Conservation (phyloP, 2,797 vertebrate species). For the Acanthiza pusilla region DNA sequence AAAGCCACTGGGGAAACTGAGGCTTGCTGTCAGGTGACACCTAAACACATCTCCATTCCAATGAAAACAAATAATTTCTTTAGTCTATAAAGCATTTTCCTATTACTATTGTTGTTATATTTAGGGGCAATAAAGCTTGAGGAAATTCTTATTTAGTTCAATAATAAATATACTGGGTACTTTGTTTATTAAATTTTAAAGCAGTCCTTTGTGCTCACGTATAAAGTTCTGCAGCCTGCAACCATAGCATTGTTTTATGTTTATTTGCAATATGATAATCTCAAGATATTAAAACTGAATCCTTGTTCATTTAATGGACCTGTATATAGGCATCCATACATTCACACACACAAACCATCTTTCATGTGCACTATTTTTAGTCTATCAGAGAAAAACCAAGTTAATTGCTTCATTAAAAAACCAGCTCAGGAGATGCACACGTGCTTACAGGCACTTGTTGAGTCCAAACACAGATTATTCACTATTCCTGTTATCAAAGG, state of each 20-base stretch:
- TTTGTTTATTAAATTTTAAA: neutral
- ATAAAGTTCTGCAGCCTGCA: neutral
- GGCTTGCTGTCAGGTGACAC: neutral
- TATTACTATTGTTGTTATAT: neutral
- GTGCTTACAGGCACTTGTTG: neutral
- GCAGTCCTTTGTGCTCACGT: neutral
- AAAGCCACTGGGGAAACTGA: neutral
- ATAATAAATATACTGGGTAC: neutral
- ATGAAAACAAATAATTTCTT: neutral
- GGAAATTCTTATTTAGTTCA: neutral
- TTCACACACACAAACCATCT: neutral
- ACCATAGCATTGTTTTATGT: neutral
- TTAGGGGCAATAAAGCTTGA: neutral
- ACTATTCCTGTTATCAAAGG: constrained; percentile 50
- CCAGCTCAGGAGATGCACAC: neutral
- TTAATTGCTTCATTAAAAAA: neutral
- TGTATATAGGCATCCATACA: neutral
- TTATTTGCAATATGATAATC: neutral
- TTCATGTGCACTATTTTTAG: neutral
- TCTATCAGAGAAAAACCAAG: neutral
- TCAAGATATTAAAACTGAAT: neutral
- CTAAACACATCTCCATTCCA: neutral
- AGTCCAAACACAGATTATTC: constrained; percentile 24
- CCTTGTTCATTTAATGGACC: neutral
- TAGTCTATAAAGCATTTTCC: neutral